These are phyloP conservation scores for Dissostichus mawsoni DNA, from an alignment of 2,113 vertebrate genomes.

Conservation along the genomic window DNA sequence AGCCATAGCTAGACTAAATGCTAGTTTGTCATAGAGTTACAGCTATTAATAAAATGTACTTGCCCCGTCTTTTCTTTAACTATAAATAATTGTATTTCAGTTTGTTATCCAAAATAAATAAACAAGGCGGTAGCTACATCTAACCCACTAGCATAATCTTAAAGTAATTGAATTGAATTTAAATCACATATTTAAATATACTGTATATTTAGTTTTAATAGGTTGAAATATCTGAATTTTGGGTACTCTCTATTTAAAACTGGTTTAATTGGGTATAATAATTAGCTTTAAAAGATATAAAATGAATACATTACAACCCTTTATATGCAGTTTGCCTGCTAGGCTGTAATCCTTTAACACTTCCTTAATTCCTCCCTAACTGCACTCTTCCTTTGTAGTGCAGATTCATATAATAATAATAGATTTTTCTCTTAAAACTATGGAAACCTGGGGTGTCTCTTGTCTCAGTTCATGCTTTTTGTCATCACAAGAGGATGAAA, in stretches of 20 bases:
- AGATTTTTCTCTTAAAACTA: neutral
- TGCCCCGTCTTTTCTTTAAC: no score
- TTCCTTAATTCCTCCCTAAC: neutral
- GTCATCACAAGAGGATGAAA: constrained; percentile 32
- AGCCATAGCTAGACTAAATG: no score
- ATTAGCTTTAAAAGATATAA: neutral
- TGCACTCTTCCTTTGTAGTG: neutral
- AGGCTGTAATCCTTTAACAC: neutral
- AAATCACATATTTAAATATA: no score
- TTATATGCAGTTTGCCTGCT: neutral
- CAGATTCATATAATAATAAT: neutral
- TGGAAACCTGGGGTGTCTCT: neutral
- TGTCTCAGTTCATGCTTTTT: constrained; percentile 8
- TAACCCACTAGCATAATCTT: neutral
- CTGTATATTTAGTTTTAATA: neutral
- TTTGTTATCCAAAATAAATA: neutral
- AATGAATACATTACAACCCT: neutral
- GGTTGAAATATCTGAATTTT: neutral
- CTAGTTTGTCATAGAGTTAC: no score
- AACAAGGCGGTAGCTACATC: neutral
- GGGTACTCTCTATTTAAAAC: neutral
- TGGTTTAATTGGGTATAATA: neutral
- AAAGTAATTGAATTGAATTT: neutral
- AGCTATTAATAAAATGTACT: no score
- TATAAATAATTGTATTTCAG: neutral